These are phyloP conservation scores for Notospermus geniculatus DNA, from an alignment of 1,140 invertebrate species.

Conservation along the genomic window DNA sequence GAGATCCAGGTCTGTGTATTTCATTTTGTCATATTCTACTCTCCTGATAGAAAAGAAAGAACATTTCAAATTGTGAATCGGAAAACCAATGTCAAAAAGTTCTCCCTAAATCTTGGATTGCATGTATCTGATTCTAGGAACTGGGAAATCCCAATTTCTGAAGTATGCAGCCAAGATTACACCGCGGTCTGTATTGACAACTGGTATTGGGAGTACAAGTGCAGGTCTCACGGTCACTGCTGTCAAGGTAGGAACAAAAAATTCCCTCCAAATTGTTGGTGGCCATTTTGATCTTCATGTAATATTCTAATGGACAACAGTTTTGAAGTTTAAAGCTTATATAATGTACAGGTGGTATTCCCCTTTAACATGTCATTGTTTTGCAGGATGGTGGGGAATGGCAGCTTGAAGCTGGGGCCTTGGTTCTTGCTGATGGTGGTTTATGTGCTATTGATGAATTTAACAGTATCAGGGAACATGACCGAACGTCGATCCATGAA, in stretches of 20 bases:
- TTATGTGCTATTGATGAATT: constrained; percentile 57
- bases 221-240: constrained; percentile 88
- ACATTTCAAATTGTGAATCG: background rate
- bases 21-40: background rate
- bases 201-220: constrained; percentile 78
- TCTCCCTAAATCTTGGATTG: no score
- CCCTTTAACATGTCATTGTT: background rate
- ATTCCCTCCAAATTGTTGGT: no score
- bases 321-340: background rate
- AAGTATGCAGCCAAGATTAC: constrained; percentile 73
- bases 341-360: background rate
- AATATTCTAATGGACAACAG: background rate
- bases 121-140: constrained; percentile 53
- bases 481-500: constrained; percentile 54
- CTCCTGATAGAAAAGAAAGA: background rate
- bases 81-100: background rate
- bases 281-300: background rate
- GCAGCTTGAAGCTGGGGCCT: constrained; percentile 54
- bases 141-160: constrained; percentile 85
- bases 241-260: constrained; percentile 65
- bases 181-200: constrained; percentile 78
- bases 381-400: constrained; percentile 50
- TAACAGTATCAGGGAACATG: constrained; percentile 52
- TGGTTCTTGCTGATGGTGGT: constrained; percentile 54
- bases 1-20: constrained; percentile 75